Evolutionary conservation across 37 sponge, comb jelly and placozoan genomes (phyloP).

Genomic region (Mnemiopsis leidyi): DNA sequence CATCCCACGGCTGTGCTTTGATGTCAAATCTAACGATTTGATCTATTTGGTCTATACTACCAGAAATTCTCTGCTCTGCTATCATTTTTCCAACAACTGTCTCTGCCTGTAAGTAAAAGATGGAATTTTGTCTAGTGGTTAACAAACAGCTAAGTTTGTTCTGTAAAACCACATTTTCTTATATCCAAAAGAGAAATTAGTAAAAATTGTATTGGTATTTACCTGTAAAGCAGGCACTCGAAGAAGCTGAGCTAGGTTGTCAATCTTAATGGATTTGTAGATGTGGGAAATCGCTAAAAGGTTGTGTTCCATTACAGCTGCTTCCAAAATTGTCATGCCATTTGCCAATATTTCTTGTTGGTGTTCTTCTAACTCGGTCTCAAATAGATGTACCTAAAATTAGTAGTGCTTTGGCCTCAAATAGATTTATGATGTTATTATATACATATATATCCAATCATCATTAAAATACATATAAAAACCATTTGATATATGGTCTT

Average conservation of each 20-base stretch:
- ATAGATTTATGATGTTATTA: no score
- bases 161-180: background rate
- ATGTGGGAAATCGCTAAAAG: conserved; percentile 93
- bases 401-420: no score
- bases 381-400: conserved; percentile 82
- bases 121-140: background rate
- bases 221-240: conserved; percentile 84
- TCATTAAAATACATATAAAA: no score
- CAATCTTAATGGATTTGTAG: conserved; percentile 89
- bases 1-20: conserved; percentile 77
- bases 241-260: conserved; percentile 86
- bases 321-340: conserved; percentile 74
- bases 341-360: conserved; percentile 76
- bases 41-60: conserved; percentile 92
- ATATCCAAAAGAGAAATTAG: background rate
- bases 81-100: conserved; percentile 95
- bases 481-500: no score
- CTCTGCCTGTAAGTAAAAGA: conserved; percentile 85
- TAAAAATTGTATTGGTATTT: background rate
- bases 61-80: conserved; percentile 84
- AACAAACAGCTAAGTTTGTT: background rate
- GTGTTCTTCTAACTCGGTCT: conserved; percentile 74
- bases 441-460: no score
- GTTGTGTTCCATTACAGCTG: conserved; percentile 96
- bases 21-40: conserved; percentile 78